Conservation (phyloP, 2,888 invertebrate genomes). For the Pseudococcus longispinus region DNA sequence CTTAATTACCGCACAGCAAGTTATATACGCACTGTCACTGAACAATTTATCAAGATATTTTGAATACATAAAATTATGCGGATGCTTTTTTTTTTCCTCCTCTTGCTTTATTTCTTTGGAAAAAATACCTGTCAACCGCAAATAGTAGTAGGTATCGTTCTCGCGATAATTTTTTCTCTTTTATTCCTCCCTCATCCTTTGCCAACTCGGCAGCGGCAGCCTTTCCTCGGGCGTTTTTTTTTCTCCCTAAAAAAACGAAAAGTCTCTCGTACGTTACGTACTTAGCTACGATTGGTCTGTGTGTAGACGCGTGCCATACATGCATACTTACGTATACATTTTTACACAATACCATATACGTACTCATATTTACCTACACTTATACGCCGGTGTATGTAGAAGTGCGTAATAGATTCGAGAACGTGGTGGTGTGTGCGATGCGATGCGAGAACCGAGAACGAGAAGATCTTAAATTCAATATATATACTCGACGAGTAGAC, state of each 20-base stretch:
- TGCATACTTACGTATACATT: background rate
- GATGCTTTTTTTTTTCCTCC: background rate
- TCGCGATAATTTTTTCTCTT: background rate
- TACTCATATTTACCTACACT: background rate
- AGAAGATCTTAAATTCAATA: constrained; percentile 26
- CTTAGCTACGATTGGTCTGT: background rate
- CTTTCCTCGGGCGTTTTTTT: background rate
- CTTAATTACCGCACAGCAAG: background rate
- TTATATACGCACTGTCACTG: background rate
- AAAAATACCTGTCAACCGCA: constrained; percentile 12
- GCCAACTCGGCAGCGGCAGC: background rate
- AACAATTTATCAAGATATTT: constrained; percentile 41
- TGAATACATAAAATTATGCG: constrained; percentile 8
- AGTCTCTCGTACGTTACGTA: background rate
- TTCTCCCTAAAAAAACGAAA: background rate
- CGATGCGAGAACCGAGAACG: too few species aligned
- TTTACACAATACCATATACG: background rate
- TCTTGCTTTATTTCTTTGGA: background rate
- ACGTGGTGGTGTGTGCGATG: background rate
- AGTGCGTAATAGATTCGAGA: background rate
- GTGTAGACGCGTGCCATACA: background rate
- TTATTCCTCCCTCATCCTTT: background rate
- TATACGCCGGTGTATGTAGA: too few species aligned
- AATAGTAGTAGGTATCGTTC: background rate
- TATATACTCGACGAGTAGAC: constrained; percentile 36